Evolutionary conservation across 35 echinoderm and acorn worm species (phyloP), one percentile per base, ranked within the genome.

Genomic region (Lytechinus variegatus): DNA sequence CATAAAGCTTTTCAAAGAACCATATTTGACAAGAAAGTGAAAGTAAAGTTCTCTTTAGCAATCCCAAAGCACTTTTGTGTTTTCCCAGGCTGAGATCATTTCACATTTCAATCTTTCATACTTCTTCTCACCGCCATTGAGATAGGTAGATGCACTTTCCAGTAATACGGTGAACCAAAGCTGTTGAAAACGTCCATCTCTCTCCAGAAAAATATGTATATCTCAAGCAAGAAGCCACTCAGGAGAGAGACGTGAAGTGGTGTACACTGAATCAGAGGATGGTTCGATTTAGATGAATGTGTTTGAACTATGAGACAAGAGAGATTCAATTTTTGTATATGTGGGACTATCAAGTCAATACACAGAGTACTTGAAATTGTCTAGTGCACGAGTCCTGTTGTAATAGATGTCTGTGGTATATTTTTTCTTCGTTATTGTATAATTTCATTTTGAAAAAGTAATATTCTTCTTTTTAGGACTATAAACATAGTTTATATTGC

Each of bases 141-240:
- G 66, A 79, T 79, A 24, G 66, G 66, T 79, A 79, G 66, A 79
- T 79, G 66, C 66, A 79, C 66, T 79, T 79, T 79, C 16, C 2
- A 79, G 19, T 24, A 79, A 79, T 79, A 79, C 8, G 14, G 66
- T 79, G 66, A 79, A 16, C 66, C n/a, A 16, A n/a, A 79, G 66
- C 66, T 79, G 12, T 79, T 79, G 66, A 79, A 79, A 79, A 79
- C 24, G 16, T 24, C 21, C 8, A 24, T 79, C 66, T 79, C 66
- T 79, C 66, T 79, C n/a, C 66, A 79, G 33, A 44, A 79, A 79
- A 79, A 79, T 79, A 79, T 79, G 66, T 24, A 79, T 79, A 79
- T 24, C 66, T 79, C 66, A 24, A 79, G 66, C 66, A 19, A 5
- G 66, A 24, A n/a, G 66, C n/a, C 66, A 79, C 66, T 79, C 66